Evolutionary conservation across 2,888 invertebrate genomes (phyloP).

Genomic region (Melanostoma mellinum): DNA sequence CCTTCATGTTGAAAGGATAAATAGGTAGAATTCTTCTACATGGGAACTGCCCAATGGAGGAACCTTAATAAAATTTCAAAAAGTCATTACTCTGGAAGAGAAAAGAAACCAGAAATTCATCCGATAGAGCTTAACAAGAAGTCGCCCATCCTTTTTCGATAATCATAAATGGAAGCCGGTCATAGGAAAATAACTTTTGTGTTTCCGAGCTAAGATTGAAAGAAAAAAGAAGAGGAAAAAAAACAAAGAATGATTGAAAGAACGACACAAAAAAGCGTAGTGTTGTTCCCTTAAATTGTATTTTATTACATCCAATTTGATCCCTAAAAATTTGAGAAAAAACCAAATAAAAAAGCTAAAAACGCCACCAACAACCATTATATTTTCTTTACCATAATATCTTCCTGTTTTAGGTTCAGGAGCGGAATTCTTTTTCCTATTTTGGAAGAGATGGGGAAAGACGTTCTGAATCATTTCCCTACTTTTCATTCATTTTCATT

Average conservation of each 20-base stretch:
- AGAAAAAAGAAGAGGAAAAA: no score
- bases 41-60: conserved; percentile 23
- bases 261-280: conserved; percentile 34
- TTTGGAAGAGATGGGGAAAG: no score
- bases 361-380: conserved; percentile 1
- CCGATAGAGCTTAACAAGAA: conserved; percentile 13
- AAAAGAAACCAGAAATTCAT: conserved; percentile 2
- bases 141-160: conserved; percentile 12
- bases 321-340: conserved; percentile 33
- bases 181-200: conserved; percentile 3
- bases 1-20: conserved; percentile 10
- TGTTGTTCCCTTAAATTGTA: conserved; percentile 42
- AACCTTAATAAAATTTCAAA: conserved; percentile 30
- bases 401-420: conserved; percentile 1
- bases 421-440: conserved; percentile 1
- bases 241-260: conserved; percentile 54
- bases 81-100: conserved; percentile 22
- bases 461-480: background rate
- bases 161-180: conserved; percentile 38
- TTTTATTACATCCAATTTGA: conserved; percentile 57
- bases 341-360: background rate
- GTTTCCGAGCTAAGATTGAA: background rate
- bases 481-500: conserved; percentile 48
- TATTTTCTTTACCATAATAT: conserved; percentile 18
- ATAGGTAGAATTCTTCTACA: conserved; percentile 8